Base-by-base conservation (phyloP, 2,888 invertebrate species). In the Caenorhabditis angaria region DNA sequence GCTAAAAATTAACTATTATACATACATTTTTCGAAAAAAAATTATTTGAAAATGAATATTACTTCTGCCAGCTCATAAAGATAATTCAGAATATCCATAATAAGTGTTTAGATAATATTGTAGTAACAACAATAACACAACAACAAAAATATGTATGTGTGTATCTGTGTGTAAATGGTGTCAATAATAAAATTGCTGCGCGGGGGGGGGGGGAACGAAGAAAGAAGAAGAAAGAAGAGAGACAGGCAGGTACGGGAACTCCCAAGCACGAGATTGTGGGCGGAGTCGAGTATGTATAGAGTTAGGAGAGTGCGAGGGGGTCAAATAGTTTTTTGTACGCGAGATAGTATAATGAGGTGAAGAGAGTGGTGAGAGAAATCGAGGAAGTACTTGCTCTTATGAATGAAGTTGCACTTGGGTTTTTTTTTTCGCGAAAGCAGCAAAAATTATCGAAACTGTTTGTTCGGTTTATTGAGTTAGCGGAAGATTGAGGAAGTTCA, bases 241-340 rank as follows among this genome's bases (percentile, higher is more conserved):
- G 51, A 51, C 70, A 70, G 70, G 70, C 70, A 70, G 70, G 70
- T 70, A 70, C 70, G 70, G 70, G 70, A 70, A 70, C 62, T 65
- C 70, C 20, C 25, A 50, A 28, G 51, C 51, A 25, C 41, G 20
- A 25, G 50, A 59, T 60, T 14, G 41, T 53, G 48, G 20, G 54
- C 27, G 28, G 28, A 27, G 12, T 41, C 25, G 28, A 55, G 24
- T 8, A 8, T 18, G 54, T 27, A 28, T 6, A 32, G 24, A 22
- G 50, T 4, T 48, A 12, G n/a, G 48, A 27, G 54, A 32, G 59
- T 28, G 60, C 35, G 65, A 61, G 65, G 65, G 61, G 58, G 22
- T 51, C 57, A 47, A 61, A 62, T 41, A 28, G 50, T 41, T 41
- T 28, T 5, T 6, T 28, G 24, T 55, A 29, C 8, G 41, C 24